These are phyloP conservation scores for Epistrophe grossulariae DNA, from an alignment of 2,888 invertebrate genomes.

Conservation along the genomic window DNA sequence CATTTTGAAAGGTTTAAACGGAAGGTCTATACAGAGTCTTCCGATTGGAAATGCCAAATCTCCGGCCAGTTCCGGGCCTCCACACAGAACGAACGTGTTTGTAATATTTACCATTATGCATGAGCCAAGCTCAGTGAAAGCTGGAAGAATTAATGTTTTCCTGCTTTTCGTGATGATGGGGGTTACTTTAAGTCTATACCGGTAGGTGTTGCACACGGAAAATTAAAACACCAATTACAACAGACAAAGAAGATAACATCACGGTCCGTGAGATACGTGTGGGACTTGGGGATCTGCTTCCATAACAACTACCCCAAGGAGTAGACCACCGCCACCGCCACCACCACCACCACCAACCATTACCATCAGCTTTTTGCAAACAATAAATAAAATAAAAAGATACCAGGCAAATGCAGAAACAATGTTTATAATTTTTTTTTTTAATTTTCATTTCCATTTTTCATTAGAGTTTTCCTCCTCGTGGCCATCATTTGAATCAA, in stretches of 20 bases:
- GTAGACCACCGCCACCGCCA: neutral
- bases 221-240: conserved; percentile 74
- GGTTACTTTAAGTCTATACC: conserved; percentile 30
- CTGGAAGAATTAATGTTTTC: conserved; percentile 55
- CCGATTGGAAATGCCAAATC: conserved; percentile 49
- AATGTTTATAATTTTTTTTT: conserved; percentile 38
- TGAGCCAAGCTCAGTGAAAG: conserved; percentile 61
- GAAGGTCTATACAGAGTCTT: conserved; percentile 51
- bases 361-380: conserved; percentile 26
- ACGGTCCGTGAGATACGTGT: conserved; percentile 45
- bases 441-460: conserved; percentile 65
- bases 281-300: conserved; percentile 45
- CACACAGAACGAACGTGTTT: conserved; percentile 44
- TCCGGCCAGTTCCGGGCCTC: conserved; percentile 30
- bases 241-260: conserved; percentile 70
- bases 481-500: conserved; percentile 35
- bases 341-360: neutral
- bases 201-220: conserved; percentile 67
- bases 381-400: conserved; percentile 46
- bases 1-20: conserved; percentile 66
- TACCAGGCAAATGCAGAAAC: conserved; percentile 41
- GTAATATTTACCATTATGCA: conserved; percentile 8
- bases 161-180: conserved; percentile 37
- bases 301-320: conserved; percentile 63
- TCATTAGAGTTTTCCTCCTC: conserved; percentile 64